These are phyloP conservation scores for Entomyzon cyanotis DNA, from an alignment of 2,113 vertebrate genomes.

Conservation along the genomic window DNA sequence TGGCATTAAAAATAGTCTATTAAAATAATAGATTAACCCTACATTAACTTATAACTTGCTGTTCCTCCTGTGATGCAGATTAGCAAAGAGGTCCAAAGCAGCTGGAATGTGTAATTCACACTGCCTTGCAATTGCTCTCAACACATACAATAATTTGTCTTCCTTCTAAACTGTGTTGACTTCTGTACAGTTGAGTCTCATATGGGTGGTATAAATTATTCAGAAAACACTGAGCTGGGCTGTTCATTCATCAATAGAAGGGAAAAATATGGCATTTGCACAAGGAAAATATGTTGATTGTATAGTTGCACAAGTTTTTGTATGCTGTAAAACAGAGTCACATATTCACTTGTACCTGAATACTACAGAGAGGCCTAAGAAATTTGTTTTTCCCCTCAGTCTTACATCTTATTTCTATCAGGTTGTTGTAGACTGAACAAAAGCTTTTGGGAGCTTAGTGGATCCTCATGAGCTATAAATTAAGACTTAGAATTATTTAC, in stretches of 20 bases:
- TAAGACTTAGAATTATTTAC: not conserved
- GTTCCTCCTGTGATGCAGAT: not conserved
- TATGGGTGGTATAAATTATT: not conserved
- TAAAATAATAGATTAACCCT: not conserved
- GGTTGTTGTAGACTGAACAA: not conserved
- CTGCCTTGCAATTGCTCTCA: not conserved
- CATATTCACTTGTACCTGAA: not conserved
- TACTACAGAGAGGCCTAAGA: not conserved
- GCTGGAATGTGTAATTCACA: not conserved
- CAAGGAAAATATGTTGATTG: not conserved
- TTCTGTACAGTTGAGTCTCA: not conserved
- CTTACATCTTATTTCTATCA: not conserved
- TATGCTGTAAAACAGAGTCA: not conserved
- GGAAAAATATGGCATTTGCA: accelerated
- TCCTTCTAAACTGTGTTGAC: not conserved
- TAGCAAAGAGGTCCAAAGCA: not conserved
- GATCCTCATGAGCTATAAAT: not conserved
- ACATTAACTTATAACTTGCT: not conserved
- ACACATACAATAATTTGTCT: not conserved
- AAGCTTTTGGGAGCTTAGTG: not conserved
- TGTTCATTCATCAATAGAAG: not conserved
- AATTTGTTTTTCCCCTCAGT: not conserved
- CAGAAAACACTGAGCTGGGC: not conserved
- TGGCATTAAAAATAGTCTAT: not conserved
- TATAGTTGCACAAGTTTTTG: not conserved